These are phyloP conservation scores for Oxycera nigricornis DNA, from an alignment of 2,888 invertebrate species.

Conservation along the genomic window DNA sequence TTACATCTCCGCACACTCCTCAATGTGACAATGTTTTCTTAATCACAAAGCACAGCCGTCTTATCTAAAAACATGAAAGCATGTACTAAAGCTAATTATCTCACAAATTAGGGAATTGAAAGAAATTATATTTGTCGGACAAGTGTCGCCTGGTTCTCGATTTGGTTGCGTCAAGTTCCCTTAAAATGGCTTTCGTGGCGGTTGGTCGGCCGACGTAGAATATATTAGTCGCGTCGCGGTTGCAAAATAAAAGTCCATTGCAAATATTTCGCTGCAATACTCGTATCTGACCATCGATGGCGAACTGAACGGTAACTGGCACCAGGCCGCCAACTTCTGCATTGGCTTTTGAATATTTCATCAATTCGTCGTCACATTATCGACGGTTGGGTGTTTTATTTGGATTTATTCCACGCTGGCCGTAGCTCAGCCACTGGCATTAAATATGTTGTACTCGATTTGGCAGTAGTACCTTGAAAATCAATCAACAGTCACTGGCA, in stretches of 20 bases:
- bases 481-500: background rate
- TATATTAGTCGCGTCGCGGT: background rate
- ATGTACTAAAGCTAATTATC: conserved; percentile 26
- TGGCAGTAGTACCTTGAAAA: background rate
- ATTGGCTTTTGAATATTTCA: conserved; percentile 28
- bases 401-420: background rate
- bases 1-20: background rate
- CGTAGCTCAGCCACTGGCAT: background rate
- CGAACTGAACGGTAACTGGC: conserved; percentile 5
- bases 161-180: conserved; percentile 32
- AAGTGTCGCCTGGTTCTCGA: conserved; percentile 23
- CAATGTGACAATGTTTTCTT: background rate
- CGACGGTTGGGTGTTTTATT: too few species aligned
- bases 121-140: conserved; percentile 13
- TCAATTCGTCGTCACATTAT: conserved; percentile 1
- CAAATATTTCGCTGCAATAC: conserved; percentile 12
- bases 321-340: conserved; percentile 22
- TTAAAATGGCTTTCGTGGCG: conserved; percentile 18
- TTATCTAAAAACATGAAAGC: conserved; percentile 2
- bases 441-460: background rate
- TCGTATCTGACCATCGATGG: background rate
- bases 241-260: conserved; percentile 28
- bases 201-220: background rate
- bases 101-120: conserved; percentile 23
- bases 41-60: background rate